Evolutionary conservation across 2,888 invertebrate species (phyloP).

Genomic region (Synergus umbraculus): DNA sequence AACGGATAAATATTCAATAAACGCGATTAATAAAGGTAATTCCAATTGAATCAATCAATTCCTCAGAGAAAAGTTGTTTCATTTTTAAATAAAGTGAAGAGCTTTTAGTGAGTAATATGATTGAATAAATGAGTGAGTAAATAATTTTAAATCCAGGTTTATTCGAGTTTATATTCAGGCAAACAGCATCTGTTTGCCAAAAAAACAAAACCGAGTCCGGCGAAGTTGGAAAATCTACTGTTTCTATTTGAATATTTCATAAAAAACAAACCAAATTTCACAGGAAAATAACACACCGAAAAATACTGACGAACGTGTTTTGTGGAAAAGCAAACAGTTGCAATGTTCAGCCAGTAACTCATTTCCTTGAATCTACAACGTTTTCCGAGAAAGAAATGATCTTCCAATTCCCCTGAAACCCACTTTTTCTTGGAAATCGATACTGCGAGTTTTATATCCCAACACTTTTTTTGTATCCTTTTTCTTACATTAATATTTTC

Average conservation of each 20-base stretch:
- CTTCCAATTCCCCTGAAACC: neutral
- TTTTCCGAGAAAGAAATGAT: neutral
- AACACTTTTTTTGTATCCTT: too few species aligned
- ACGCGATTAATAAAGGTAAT: neutral
- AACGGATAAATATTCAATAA: neutral
- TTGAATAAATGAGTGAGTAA: neutral
- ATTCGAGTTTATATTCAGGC: neutral
- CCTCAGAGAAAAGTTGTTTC: neutral
- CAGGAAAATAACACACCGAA: neutral
- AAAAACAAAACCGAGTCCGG: neutral
- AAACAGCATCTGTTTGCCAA: neutral
- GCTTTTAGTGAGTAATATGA: neutral
- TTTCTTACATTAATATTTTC: too few species aligned
- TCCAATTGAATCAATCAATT: neutral
- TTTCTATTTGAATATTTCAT: neutral
- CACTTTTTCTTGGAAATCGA: neutral
- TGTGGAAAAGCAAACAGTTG: neutral
- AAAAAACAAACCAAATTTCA: neutral
- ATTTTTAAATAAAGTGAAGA: neutral
- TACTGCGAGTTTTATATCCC: neutral
- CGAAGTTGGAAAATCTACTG: neutral
- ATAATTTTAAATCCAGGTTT: neutral
- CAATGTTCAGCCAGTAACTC: neutral
- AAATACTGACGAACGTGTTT: neutral
- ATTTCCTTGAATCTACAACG: neutral